Evolutionary conservation across 2,888 invertebrate genomes (phyloP).

Genomic region (Andrena chrysosceles): DNA sequence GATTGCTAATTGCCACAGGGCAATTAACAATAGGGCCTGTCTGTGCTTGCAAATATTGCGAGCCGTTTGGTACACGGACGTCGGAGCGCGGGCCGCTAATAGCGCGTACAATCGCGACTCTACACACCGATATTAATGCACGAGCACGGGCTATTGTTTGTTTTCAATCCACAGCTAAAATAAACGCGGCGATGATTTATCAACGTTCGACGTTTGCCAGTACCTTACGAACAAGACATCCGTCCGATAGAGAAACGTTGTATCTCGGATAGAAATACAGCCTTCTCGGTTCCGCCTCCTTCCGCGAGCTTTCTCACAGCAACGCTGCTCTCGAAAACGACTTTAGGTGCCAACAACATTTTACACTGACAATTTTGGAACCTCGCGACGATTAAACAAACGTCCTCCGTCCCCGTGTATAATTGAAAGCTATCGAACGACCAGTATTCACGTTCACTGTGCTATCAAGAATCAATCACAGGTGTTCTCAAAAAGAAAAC

Average conservation of each 20-base stretch:
- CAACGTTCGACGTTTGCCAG: not conserved
- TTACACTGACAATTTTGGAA: not conserved
- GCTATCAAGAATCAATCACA: not conserved
- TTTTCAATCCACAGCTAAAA: not conserved
- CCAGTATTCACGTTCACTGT: not conserved
- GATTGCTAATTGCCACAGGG: constrained; percentile 63
- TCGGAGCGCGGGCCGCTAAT: no score
- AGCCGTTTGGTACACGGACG: not conserved
- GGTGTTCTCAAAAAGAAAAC: not conserved
- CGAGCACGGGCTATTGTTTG: not conserved
- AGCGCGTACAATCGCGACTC: not conserved
- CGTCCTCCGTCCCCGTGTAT: not conserved
- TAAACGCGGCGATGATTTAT: not conserved
- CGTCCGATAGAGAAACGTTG: not conserved
- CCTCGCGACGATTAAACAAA: not conserved
- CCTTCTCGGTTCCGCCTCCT: not conserved
- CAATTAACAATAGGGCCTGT: constrained; percentile 50
- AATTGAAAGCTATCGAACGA: not conserved
- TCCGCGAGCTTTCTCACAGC: not conserved
- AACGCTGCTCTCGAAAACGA: not conserved
- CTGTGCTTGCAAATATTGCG: constrained; percentile 28
- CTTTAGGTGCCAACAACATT: not conserved
- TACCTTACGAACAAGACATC: not conserved
- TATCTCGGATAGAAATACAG: not conserved
- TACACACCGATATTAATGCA: not conserved